Evolutionary conservation across 2,888 invertebrate genomes (phyloP).

Genomic region (Cephus nigrinus): DNA sequence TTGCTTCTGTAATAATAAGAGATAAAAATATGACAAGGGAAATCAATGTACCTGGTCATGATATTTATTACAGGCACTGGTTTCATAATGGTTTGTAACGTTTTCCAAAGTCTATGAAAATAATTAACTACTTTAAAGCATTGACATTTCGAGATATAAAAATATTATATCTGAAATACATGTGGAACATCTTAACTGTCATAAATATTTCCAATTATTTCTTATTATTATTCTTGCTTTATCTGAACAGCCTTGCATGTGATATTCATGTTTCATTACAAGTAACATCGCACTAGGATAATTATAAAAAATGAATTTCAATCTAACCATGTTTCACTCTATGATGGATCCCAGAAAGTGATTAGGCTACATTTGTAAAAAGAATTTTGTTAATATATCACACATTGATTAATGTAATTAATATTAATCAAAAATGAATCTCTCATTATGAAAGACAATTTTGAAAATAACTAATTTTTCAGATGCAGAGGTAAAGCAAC

Average conservation of each 20-base stretch:
- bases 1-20: slow-evolving; percentile 45
- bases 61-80: slow-evolving; percentile 25
- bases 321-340: neutral
- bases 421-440: neutral
- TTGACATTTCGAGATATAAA: neutral
- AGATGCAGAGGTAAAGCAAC: slow-evolving; percentile 47
- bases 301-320: neutral
- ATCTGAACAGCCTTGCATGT: neutral
- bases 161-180: neutral
- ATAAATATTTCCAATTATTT: neutral
- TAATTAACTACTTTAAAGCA: neutral
- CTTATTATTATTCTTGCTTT: neutral
- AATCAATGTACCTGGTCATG: slow-evolving; percentile 23
- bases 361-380: too few relatives aligned
- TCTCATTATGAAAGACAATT: neutral
- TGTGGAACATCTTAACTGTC: neutral
- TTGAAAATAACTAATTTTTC: slow-evolving; percentile 11
- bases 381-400: too few relatives aligned
- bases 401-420: neutral
- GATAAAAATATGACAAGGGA: slow-evolving; percentile 18
- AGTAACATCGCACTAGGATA: neutral
- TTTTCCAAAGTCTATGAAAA: neutral
- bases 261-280: neutral
- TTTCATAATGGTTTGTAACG: slow-evolving; percentile 28
- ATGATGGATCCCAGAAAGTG: neutral